Evolutionary conservation across 2,888 invertebrate genomes (phyloP).

Genomic region (Sisyra terminalis): DNA sequence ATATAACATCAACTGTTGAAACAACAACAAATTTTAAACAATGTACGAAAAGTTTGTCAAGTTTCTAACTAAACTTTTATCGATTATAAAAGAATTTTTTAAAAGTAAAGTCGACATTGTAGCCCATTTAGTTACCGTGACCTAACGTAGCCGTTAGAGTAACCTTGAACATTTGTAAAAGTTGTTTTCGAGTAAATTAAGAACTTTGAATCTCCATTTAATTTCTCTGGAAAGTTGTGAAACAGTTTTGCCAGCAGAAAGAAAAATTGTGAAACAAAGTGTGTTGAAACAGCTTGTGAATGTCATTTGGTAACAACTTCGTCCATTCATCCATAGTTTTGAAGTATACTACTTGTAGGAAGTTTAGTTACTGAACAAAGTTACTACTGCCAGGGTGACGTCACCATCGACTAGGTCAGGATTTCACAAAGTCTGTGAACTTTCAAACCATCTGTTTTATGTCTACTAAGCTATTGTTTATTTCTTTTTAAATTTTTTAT

Average conservation of each 20-base stretch:
- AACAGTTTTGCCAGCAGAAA: background rate
- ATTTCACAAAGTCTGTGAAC: too few species aligned
- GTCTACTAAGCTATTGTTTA: too few species aligned
- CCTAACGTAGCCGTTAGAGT: background rate
- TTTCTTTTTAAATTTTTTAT: too few species aligned
- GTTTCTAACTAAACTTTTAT: too few species aligned
- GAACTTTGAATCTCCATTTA: slow-evolving; percentile 5
- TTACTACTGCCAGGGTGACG: slow-evolving; percentile 2
- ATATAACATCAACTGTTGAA: too few species aligned
- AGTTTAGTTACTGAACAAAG: slow-evolving; percentile 4
- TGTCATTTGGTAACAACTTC: slow-evolving; percentile 5
- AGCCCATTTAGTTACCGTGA: too few species aligned
- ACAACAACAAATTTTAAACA: too few species aligned
- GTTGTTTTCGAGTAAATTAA: slow-evolving; percentile 5
- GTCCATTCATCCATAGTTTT: slow-evolving; percentile 6
- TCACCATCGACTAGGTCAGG: slow-evolving; percentile 6
- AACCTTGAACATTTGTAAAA: slow-evolving; percentile 1
- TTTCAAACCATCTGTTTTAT: too few species aligned
- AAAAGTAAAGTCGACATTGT: too few species aligned
- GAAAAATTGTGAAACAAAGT: slow-evolving; percentile 5
- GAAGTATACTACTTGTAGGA: slow-evolving; percentile 4
- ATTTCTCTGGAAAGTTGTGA: slow-evolving; percentile 1
- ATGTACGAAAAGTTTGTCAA: too few species aligned
- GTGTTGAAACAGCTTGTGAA: slow-evolving; percentile 1
- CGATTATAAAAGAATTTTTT: too few species aligned